Evolutionary conservation across 2,888 invertebrate genomes (phyloP).

Genomic region (Teleogryllus oceanicus): DNA sequence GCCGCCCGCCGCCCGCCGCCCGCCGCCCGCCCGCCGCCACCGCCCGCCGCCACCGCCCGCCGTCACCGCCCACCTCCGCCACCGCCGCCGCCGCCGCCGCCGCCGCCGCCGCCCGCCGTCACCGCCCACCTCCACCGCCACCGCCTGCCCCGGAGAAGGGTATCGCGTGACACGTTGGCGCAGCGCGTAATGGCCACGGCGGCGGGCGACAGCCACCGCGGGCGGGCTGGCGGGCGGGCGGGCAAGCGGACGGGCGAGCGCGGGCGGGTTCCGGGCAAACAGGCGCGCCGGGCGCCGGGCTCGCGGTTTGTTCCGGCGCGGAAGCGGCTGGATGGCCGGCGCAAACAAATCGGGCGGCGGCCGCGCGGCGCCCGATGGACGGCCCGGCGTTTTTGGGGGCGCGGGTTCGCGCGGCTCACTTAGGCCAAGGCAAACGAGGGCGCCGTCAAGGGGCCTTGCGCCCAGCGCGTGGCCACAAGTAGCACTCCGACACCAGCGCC

Average conservation of each 20-base stretch:
- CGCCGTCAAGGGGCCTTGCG: too few species aligned
- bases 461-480: too few species aligned
- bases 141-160: not conserved
- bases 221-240: not conserved
- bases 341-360: not conserved
- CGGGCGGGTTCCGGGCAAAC: constrained; percentile 1
- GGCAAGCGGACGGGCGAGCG: not conserved
- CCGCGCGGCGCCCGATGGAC: too few species aligned
- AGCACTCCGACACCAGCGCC: too few species aligned
- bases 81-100: too few species aligned
- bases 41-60: not conserved
- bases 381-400: too few species aligned
- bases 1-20: not conserved
- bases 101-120: too few species aligned
- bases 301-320: not conserved
- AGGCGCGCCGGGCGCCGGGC: not conserved
- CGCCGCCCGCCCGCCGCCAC: not conserved
- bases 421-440: too few species aligned
- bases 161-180: not conserved
- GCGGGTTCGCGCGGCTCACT: too few species aligned
- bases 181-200: not conserved
- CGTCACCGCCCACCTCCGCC: too few species aligned
- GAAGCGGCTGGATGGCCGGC: not conserved
- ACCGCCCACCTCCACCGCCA: too few species aligned
- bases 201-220: not conserved